A percentile compares a stretch with the other conserved stretches of the same genome.
Evolutionary conservation across 2,888 invertebrate genomes (phyloP).

Genomic region (Pterostichus niger): DNA sequence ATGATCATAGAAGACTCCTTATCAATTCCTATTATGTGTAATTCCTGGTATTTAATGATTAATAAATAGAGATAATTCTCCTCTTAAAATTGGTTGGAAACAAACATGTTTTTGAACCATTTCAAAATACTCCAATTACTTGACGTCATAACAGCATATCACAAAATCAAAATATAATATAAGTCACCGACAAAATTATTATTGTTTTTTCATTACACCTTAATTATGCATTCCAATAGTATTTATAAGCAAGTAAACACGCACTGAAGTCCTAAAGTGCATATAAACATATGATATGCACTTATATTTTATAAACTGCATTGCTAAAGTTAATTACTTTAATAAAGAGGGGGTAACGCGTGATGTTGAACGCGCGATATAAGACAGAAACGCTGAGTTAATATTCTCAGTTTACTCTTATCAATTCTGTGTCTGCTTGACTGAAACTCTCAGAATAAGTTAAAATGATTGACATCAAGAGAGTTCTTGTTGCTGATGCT

Average conservation of each 20-base stretch:
- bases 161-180: conserved; percentile 2
- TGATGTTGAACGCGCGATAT: conserved; percentile 31
- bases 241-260: conserved; percentile 2
- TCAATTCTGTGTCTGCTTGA: background rate
- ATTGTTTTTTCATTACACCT: background rate
- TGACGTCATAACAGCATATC: background rate
- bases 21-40: conserved; percentile 17
- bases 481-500: conserved; percentile 95
- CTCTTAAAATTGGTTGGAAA: conserved; percentile 28
- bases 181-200: background rate
- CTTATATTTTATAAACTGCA: conserved; percentile 21
- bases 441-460: background rate
- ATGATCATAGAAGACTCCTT: conserved; percentile 9
- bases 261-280: background rate
- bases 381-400: background rate
- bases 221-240: background rate
- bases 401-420: conserved; percentile 38
- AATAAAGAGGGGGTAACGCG: conserved; percentile 34
- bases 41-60: background rate
- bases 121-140: conserved; percentile 12
- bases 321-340: conserved; percentile 3
- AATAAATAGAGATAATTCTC: conserved; percentile 27
- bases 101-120: conserved; percentile 21
- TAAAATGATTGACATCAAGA: conserved; percentile 81
- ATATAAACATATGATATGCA: background rate